Evolutionary conservation across 2,113 vertebrate species (phyloP).

Genomic region (Taxidea taxus): DNA sequence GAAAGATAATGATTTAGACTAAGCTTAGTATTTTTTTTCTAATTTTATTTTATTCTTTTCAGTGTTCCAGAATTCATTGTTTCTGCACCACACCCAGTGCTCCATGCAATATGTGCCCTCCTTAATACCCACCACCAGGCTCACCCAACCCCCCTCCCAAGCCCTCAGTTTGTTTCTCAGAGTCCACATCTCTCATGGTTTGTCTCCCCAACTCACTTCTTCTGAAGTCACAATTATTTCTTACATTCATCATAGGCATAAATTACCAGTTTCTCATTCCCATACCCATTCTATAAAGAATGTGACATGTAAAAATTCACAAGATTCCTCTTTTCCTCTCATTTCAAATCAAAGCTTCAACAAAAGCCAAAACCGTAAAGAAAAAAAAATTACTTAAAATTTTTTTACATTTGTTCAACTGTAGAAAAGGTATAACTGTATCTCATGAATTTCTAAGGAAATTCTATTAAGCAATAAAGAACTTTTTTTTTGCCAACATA

Average conservation of each 20-base stretch:
- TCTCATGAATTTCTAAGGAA: conserved; percentile 47
- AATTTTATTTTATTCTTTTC: too few species aligned
- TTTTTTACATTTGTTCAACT: not conserved
- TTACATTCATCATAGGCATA: not conserved
- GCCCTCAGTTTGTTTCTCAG: too few species aligned
- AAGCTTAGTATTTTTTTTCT: not conserved
- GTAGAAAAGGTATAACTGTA: not conserved
- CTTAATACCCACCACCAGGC: too few species aligned
- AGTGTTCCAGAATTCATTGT: too few species aligned
- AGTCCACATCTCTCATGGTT: too few species aligned
- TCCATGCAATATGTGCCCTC: too few species aligned
- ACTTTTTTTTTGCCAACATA: not conserved
- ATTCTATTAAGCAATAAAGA: not conserved
- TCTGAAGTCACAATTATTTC: not conserved
- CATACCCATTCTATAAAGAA: not conserved
- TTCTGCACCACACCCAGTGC: too few species aligned
- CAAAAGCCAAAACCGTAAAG: conserved; percentile 9
- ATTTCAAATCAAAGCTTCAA: conserved; percentile 8
- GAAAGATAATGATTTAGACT: not conserved
- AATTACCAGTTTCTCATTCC: not conserved
- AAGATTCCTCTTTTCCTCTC: not conserved
- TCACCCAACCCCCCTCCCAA: too few species aligned
- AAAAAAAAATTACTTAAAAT: conserved; percentile 24
- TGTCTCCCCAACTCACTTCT: too few species aligned
- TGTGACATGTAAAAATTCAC: not conserved